A percentile compares a stretch with the other conserved stretches of the same genome.
phyloP scores from a whole-genome alignment of 2,888 invertebrate genomes.

The Acanthococcus lagerstroemiae region DNA sequence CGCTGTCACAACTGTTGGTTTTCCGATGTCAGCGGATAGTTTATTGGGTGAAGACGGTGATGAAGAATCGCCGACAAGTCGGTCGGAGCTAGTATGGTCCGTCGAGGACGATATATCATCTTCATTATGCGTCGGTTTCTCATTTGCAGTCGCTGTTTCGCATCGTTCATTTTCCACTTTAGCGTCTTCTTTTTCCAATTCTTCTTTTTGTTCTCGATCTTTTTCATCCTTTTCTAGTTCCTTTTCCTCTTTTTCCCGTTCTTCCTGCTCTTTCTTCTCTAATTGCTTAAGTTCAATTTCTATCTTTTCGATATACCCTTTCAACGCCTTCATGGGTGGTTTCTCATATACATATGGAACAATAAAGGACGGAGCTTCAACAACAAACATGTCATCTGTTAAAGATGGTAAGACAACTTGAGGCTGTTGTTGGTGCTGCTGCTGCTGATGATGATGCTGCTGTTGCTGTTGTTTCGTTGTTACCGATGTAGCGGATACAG shows the following conservation, averaged over 20 bases:
- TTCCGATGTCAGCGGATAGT: too few relatives aligned
- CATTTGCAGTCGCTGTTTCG: neutral
- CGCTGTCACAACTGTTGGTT: too few relatives aligned
- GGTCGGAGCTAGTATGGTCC: neutral
- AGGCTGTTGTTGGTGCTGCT: conserved; percentile 40
- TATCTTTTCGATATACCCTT: conserved; percentile 57
- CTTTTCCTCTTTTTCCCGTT: neutral
- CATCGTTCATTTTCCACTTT: too few relatives aligned
- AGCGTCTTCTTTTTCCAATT: conserved; percentile 32
- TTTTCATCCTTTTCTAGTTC: neutral
- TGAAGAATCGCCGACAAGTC: too few relatives aligned
- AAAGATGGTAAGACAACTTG: conserved; percentile 66
- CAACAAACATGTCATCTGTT: conserved; percentile 85
- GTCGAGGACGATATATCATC: neutral
- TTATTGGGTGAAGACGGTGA: too few relatives aligned
- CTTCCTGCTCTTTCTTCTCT: conserved; percentile 40
- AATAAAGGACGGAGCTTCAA: conserved; percentile 85
- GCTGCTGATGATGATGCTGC: too few relatives aligned
- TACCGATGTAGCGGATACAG: neutral
- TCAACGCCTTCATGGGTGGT: conserved; percentile 67
- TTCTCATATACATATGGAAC: conserved; percentile 90
- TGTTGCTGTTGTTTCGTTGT: too few relatives aligned
- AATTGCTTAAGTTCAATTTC: conserved; percentile 42
- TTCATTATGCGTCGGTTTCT: neutral
- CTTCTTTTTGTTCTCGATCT: conserved; percentile 22